A percentile compares a stretch with the other conserved stretches of the same genome.
Conservation (phyloP, 2,888 invertebrate genomes). For the Nephrocerus scutellatus region DNA sequence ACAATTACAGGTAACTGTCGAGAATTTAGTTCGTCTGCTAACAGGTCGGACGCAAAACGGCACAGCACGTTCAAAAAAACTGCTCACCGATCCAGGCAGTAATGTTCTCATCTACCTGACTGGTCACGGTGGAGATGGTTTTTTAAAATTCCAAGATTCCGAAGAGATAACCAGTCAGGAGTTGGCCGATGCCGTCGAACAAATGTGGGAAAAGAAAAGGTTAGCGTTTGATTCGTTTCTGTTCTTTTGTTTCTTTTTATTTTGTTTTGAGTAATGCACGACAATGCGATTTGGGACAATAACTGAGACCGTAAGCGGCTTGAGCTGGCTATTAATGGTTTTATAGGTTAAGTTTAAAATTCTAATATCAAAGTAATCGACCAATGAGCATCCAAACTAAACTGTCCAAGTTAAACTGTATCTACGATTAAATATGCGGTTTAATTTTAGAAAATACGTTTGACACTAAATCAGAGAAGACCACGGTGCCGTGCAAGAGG, state of each 20-base stretch:
- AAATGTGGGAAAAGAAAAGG: constrained; percentile 99
- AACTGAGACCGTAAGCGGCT: too few relatives aligned
- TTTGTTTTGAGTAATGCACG: too few relatives aligned
- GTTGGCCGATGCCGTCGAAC: constrained; percentile 95
- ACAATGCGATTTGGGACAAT: too few relatives aligned
- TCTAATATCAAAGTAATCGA: too few relatives aligned
- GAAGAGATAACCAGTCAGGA: constrained; percentile 98
- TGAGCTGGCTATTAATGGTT: too few relatives aligned
- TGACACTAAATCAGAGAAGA: too few relatives aligned
- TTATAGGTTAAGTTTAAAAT: too few relatives aligned
- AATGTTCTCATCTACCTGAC: constrained; percentile 96
- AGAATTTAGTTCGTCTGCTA: constrained; percentile 92
- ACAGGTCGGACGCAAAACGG: constrained; percentile 89
- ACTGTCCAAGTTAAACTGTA: too few relatives aligned
- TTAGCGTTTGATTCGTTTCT: constrained; percentile 38
- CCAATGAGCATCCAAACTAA: too few relatives aligned
- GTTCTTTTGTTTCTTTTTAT: neutral
- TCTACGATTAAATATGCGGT: too few relatives aligned
- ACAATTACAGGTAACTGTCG: constrained; percentile 77
- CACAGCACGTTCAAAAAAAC: constrained; percentile 89
- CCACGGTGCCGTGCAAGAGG: too few relatives aligned
- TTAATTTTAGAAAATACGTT: too few relatives aligned
- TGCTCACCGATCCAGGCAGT: constrained; percentile 93
- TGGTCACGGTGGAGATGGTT: constrained; percentile 96
- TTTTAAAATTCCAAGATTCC: constrained; percentile 98